Evolutionary conservation across 2,888 invertebrate genomes (phyloP), one percentile per base, ranked within the genome.

Genomic region (Dryobota labecula): DNA sequence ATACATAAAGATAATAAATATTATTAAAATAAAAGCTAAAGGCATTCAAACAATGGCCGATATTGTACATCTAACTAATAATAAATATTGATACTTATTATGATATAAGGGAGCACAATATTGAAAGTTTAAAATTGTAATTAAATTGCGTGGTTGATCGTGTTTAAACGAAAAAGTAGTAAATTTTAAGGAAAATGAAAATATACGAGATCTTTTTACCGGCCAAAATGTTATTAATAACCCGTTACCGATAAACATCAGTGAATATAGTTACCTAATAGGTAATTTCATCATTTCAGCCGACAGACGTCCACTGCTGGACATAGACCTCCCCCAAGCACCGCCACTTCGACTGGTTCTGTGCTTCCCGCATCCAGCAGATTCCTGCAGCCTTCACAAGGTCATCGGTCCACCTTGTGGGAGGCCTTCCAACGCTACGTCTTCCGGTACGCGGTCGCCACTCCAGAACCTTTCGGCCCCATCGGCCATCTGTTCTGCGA

Each of bases 201-300:
- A 18, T 27, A 9, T n/a, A 30, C 13, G 47, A 70, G 70, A 49
- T 67, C 47, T 24, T 67, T 30, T 27, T 24, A 49, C 13, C 30
- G 30, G n/a, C 18, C 27, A 27, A 47, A 20, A 45, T n/a, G 18
- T 64, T 41, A 27, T 13, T 11, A 24, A 24, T 38, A 24, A 7
- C 38, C 27, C 38, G 1, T 27, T 20, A 8, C 3, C 9, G 2
- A n/a, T 15, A 36, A 33, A 18, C 3, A 7, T n/a, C 13, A 3
- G 54, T 56, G 7, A 30, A 53, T 30, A 53, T 30, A 53, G 53
- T 30, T 51, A 24, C 1, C 1, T 20, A 18, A 6, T 20, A 30
- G 18, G 20, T 30, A 27, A 18, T 27, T 53, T 6, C 2, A 43
- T 18, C 0, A 43, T 43, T 43, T n/a, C n/a, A n/a, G n/a, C n/a